Conservation (phyloP, 1,140 invertebrate species). For the Polypedilum vanderplanki region DNA sequence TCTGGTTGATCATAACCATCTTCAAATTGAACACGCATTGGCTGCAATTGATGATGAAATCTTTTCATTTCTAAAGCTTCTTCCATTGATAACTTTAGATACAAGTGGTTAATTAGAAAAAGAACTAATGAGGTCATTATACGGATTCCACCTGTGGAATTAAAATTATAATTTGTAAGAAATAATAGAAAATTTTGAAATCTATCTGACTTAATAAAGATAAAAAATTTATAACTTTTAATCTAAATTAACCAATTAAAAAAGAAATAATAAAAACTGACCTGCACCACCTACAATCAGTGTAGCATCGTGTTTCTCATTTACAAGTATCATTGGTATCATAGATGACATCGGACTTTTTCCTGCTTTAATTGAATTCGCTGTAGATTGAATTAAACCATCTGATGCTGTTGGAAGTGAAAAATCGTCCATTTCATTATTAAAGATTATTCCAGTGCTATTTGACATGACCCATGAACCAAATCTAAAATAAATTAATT, state of each 20-base stretch:
- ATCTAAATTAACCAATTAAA: not conserved
- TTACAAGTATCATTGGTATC: slow-evolving; percentile 72
- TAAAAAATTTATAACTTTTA: too few relatives aligned
- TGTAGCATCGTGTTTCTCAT: slow-evolving; percentile 54
- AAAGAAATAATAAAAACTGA: not conserved
- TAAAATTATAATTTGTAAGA: too few relatives aligned
- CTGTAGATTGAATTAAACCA: slow-evolving; percentile 66
- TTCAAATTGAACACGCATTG: not conserved
- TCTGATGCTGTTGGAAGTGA: slow-evolving; percentile 69
- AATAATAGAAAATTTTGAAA: too few relatives aligned
- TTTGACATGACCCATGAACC: slow-evolving; percentile 63
- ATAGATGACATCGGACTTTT: slow-evolving; percentile 88
- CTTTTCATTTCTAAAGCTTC: not conserved
- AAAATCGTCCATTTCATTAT: slow-evolving; percentile 96
- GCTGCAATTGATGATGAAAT: slow-evolving; percentile 9
- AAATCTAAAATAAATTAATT: slow-evolving; percentile 50
- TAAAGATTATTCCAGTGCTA: slow-evolving; percentile 82
- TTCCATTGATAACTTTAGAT: not conserved
- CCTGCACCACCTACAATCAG: slow-evolving; percentile 79
- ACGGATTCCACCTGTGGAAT: not conserved
- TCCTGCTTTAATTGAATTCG: slow-evolving; percentile 70
- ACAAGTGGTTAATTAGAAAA: not conserved
- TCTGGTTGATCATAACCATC: not conserved
- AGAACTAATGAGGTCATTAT: not conserved
- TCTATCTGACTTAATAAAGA: too few relatives aligned